These are phyloP conservation scores for Amiota mariae DNA, from an alignment of 2,888 invertebrate species.

Conservation along the genomic window DNA sequence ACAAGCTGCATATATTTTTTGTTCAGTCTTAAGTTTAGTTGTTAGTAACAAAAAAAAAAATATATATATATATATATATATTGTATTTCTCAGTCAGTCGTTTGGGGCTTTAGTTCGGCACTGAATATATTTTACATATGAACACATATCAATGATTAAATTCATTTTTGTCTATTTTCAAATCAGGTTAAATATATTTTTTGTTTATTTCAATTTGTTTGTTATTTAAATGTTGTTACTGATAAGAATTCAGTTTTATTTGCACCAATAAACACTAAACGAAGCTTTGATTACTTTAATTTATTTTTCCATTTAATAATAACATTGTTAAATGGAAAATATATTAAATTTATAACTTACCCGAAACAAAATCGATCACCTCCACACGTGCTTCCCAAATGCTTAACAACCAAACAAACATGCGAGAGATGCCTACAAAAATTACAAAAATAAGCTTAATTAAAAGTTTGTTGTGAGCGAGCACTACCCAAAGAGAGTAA, in stretches of 20 bases:
- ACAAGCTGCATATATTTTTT: no score
- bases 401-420: not conserved
- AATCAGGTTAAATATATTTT: slow-evolving; percentile 28
- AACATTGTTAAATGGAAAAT: not conserved
- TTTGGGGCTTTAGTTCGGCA: no score
- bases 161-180: not conserved
- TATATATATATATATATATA: no score
- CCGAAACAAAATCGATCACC: not conserved
- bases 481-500: no score
- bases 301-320: slow-evolving; percentile 1
- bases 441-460: no score
- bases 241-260: slow-evolving; percentile 9
- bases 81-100: no score
- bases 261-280: not conserved
- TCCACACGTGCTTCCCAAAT: not conserved
- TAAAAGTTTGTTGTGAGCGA: no score
- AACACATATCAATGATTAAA: no score
- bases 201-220: slow-evolving; percentile 32
- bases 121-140: no score
- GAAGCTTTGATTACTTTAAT: not conserved
- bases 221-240: slow-evolving; percentile 26
- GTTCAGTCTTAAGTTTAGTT: no score
- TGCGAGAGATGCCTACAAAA: not conserved
- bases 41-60: no score
- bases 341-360: not conserved